Base-by-base conservation (phyloP, 2,113 vertebrate genomes). In the Forbesichthys papilliferus region DNA sequence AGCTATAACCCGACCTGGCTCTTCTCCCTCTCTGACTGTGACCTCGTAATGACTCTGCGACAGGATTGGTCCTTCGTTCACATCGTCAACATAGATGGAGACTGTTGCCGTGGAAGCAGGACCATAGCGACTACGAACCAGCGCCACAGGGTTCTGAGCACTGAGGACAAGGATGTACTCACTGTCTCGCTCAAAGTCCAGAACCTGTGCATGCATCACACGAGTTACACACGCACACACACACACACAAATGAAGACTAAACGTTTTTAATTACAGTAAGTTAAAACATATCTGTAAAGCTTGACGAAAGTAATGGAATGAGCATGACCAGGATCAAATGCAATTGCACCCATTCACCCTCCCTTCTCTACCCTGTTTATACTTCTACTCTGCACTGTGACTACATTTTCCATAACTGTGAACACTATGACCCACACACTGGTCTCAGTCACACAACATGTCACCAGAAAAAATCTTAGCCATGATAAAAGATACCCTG, bases 121-220 rank as follows among this genome's bases (percentile, higher is more conserved):
- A 9, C 92, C 91, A 0, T 93, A 94, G 11, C 92, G 87, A 4
- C 89, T 90, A 0, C 88, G 89, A n/a, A 92, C 89, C 62, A 95
- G 74, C 42, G 92, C 88, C 34, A 89, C 92, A 0, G 83, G 83
- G 74, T 94, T 95, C 67, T 88, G 90, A 69, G 89, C 93, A 4
- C 90, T 89, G 11, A 94, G 74, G 14, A 92, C 90, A 7, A 94
- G 83, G 58, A 88, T 91, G 77, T 94, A 94, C 68, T 93, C 91
- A 10, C 88, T 92, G 75, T 92, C 91, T 3, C 88, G 87, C 68
- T 95, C 93, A 80, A 92, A 94, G 84, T 95, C 93, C 78, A 94
- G 75, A 0, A 89, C 89, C 93, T 95, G 71, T 34, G 16, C 49
- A 57, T 4, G 33, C 9, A 20, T 75, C 10, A 59, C 11, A 8